These are phyloP conservation scores for Zonitis immaculata DNA, from an alignment of 2,888 invertebrate species.

Conservation along the genomic window DNA sequence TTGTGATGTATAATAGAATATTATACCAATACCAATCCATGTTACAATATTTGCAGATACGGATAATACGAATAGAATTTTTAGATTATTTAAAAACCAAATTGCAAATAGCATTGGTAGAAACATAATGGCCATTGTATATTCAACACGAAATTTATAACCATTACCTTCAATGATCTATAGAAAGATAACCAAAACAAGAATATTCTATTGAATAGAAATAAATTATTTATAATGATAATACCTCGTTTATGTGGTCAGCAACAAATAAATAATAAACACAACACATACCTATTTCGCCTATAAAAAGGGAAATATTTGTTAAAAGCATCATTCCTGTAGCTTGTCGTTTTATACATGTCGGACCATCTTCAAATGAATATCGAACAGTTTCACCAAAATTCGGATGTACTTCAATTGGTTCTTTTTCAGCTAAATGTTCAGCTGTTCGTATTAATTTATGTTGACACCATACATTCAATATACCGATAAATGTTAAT, in stretches of 20 bases:
- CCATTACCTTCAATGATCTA: conserved; percentile 62
- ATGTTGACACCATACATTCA: conserved; percentile 86
- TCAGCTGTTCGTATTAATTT: conserved; percentile 59
- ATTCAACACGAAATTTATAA: conserved; percentile 54
- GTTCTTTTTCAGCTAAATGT: conserved; percentile 3
- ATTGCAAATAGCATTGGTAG: conserved; percentile 57
- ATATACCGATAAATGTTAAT: conserved; percentile 68
- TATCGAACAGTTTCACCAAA: conserved; percentile 12
- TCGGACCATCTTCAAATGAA: conserved; percentile 1
- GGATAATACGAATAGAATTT: too few species aligned
- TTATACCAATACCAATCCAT: conserved; percentile 64
- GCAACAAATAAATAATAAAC: conserved; percentile 97
- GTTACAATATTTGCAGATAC: conserved; percentile 72
- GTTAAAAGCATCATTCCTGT: conserved; percentile 4
- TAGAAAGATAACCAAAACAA: too few species aligned
- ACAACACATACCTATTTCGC: conserved; percentile 96
- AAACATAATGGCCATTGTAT: conserved; percentile 65
- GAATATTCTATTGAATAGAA: neutral
- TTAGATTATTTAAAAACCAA: neutral
- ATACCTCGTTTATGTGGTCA: conserved; percentile 40
- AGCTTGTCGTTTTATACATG: neutral
- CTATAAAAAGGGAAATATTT: conserved; percentile 79
- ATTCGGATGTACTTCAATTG: conserved; percentile 5
- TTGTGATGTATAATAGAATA: conserved; percentile 66
- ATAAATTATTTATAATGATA: too few species aligned